A percentile compares a stretch with the other conserved stretches of the same genome.
Evolutionary conservation across 2,888 invertebrate genomes (phyloP).

Genomic region (Scelioninae gen. 2): DNA sequence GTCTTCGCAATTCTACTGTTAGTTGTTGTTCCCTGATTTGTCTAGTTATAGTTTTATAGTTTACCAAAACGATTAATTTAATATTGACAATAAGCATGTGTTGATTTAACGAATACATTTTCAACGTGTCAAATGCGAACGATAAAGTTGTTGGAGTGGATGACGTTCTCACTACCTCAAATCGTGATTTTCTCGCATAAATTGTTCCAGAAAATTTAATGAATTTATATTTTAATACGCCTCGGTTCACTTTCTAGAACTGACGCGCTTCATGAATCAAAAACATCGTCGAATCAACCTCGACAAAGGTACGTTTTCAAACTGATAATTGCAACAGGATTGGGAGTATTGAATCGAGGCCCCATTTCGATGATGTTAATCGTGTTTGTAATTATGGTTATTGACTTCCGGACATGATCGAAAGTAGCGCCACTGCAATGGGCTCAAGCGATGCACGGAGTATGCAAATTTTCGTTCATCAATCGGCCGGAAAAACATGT

Average conservation of each 20-base stretch:
- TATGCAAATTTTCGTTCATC: slow-evolving; percentile 22
- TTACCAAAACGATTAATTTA: slow-evolving; percentile 4
- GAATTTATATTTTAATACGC: slow-evolving; percentile 29
- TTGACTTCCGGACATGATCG: slow-evolving; percentile 7
- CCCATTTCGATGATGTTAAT: too few species aligned
- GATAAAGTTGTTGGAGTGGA: slow-evolving; percentile 2
- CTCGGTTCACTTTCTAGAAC: slow-evolving; percentile 29
- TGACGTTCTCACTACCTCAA: slow-evolving; percentile 27
- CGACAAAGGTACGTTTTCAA: slow-evolving; percentile 3
- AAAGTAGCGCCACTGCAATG: slow-evolving; percentile 7
- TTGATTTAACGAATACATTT: slow-evolving; percentile 11
- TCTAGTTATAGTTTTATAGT: not conserved
- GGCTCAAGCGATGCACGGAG: slow-evolving; percentile 18
- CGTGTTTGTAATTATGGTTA: not conserved
- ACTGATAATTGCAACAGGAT: slow-evolving; percentile 8
- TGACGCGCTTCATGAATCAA: slow-evolving; percentile 8
- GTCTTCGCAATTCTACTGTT: not conserved
- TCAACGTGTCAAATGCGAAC: not conserved
- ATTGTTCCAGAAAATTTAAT: not conserved
- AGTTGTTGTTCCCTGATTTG: not conserved
- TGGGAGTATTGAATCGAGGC: not conserved
- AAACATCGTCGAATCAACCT: not conserved
- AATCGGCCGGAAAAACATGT: slow-evolving; percentile 34
- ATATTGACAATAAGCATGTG: slow-evolving; percentile 23
- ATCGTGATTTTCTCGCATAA: slow-evolving; percentile 5